These are phyloP conservation scores for Tachina fera DNA, from an alignment of 2,888 invertebrate genomes.

Conservation along the genomic window DNA sequence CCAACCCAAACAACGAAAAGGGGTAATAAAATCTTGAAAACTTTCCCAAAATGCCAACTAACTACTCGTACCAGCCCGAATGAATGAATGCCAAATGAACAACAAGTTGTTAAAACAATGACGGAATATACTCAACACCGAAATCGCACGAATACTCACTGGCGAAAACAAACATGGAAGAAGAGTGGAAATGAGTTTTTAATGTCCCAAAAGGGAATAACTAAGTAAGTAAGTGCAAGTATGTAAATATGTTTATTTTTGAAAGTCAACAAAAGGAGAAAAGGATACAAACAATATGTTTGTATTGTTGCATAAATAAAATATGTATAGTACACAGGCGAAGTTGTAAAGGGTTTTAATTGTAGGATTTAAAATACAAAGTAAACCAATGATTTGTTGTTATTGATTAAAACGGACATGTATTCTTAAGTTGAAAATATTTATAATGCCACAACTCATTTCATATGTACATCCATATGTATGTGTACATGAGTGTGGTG, in stretches of 20 bases:
- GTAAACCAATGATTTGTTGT: slow-evolving; percentile 81
- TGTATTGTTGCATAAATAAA: slow-evolving; percentile 24
- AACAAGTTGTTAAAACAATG: slow-evolving; percentile 66
- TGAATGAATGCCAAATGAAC: slow-evolving; percentile 54
- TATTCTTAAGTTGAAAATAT: slow-evolving; percentile 45
- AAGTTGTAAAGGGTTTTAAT: slow-evolving; percentile 49
- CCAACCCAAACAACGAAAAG: slow-evolving; percentile 47
- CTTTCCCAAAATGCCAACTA: slow-evolving; percentile 71
- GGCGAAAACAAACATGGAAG: slow-evolving; percentile 20
- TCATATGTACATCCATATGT: no score
- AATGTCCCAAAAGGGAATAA: slow-evolving; percentile 81
- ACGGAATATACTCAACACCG: slow-evolving; percentile 45
- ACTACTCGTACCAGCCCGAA: slow-evolving; percentile 5
- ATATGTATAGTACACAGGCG: slow-evolving; percentile 15
- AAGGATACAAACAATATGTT: slow-evolving; percentile 44
- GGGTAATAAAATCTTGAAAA: slow-evolving; percentile 72
- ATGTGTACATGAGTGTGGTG: slow-evolving; percentile 40
- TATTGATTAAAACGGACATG: slow-evolving; percentile 80
- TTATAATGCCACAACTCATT: slow-evolving; percentile 18
- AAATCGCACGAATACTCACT: slow-evolving; percentile 27
- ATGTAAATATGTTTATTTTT: no score
- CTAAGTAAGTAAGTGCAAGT: slow-evolving; percentile 57
- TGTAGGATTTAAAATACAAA: slow-evolving; percentile 77
- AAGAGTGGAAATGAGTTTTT: slow-evolving; percentile 79
- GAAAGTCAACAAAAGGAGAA: slow-evolving; percentile 65